These are phyloP conservation scores for Agapostemon virescens DNA, from an alignment of 2,888 invertebrate genomes.

Conservation along the genomic window DNA sequence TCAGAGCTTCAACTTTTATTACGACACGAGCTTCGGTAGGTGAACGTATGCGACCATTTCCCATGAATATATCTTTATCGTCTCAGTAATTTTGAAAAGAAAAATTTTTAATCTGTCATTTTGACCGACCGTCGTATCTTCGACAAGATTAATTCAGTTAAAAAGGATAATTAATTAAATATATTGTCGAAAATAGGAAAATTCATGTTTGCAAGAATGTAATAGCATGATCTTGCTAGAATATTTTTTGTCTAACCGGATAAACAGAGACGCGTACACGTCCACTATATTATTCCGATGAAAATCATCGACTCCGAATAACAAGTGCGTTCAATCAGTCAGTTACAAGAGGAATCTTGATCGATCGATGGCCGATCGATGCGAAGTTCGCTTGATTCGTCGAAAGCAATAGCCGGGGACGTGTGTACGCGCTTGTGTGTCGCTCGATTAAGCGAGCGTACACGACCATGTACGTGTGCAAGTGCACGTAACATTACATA, in stretches of 20 bases:
- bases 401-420: slow-evolving; percentile 71
- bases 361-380: slow-evolving; percentile 53
- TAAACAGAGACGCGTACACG: neutral
- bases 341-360: slow-evolving; percentile 52
- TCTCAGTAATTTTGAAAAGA: too few relatives aligned
- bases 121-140: too few relatives aligned
- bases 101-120: too few relatives aligned
- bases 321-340: slow-evolving; percentile 23
- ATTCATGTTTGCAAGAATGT: too few relatives aligned
- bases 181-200: too few relatives aligned
- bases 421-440: slow-evolving; percentile 60
- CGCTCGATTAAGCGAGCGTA: slow-evolving; percentile 43
- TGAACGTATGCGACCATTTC: too few relatives aligned
- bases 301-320: neutral
- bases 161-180: too few relatives aligned
- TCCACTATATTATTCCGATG: neutral
- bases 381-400: slow-evolving; percentile 67
- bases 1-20: too few relatives aligned
- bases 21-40: too few relatives aligned
- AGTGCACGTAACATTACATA: slow-evolving; percentile 23
- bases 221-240: neutral
- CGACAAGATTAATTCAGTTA: too few relatives aligned
- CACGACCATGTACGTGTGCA: slow-evolving; percentile 1
- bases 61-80: too few relatives aligned
- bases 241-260: neutral